Percentiles rank a stretch among this genome's conserved stretches.
phyloP scores from a whole-genome alignment of 2,888 invertebrate species.

The Plutella xylostella region DNA sequence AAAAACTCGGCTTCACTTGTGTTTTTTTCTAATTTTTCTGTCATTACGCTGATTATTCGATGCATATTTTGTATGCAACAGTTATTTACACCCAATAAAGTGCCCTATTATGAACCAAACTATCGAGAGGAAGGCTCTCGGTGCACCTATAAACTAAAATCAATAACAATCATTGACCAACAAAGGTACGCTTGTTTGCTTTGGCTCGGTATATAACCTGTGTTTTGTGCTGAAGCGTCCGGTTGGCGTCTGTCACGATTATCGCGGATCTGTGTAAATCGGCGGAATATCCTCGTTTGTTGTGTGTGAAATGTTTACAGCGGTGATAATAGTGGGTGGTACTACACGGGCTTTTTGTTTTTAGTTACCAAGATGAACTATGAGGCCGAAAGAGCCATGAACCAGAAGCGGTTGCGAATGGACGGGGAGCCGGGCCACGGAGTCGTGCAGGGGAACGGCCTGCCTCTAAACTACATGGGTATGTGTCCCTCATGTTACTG shows the following conservation, averaged over 20 bases:
- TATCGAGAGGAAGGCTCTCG: slow-evolving; percentile 47
- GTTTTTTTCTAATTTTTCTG: slow-evolving; percentile 69
- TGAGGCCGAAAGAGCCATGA: slow-evolving; percentile 66
- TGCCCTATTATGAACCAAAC: slow-evolving; percentile 61
- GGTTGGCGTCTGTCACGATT: slow-evolving; percentile 67
- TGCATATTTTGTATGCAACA: slow-evolving; percentile 67
- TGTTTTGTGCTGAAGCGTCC: slow-evolving; percentile 65
- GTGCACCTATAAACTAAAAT: slow-evolving; percentile 66
- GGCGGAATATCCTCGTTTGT: slow-evolving; percentile 26
- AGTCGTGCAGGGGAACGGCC: slow-evolving; percentile 64
- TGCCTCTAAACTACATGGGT: slow-evolving; percentile 67
- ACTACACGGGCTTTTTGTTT: slow-evolving; percentile 43
- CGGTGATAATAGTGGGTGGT: slow-evolving; percentile 25
- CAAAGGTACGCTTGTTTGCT: slow-evolving; percentile 71
- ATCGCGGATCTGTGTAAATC: slow-evolving; percentile 40
- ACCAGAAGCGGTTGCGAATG: slow-evolving; percentile 67
- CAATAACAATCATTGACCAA: slow-evolving; percentile 68
- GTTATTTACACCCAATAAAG: slow-evolving; percentile 56
- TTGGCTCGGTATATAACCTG: slow-evolving; percentile 62
- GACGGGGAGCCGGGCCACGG: slow-evolving; percentile 65
- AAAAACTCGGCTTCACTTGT: slow-evolving; percentile 66
- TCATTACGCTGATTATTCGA: slow-evolving; percentile 65
- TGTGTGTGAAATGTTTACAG: slow-evolving; percentile 31
- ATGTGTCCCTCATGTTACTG: slow-evolving; percentile 19
- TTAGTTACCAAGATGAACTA: slow-evolving; percentile 67